phyloP scores from a whole-genome alignment of 1,140 invertebrate species.

The Gonatopus flavifemur region DNA sequence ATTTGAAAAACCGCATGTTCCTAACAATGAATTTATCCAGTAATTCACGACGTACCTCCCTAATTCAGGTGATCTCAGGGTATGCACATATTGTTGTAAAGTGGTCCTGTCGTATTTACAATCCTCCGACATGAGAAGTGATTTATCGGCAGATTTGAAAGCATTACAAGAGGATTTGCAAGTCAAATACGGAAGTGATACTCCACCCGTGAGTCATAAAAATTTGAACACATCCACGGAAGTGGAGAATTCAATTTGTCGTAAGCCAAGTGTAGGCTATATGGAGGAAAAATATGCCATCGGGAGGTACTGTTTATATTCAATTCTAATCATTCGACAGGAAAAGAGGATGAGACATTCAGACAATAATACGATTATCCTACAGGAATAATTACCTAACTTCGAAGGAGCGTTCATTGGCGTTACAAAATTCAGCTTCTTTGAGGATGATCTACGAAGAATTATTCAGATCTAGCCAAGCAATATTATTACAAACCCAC shows the following conservation, averaged over 20 bases:
- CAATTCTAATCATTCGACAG: too few species aligned
- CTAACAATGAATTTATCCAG: not conserved
- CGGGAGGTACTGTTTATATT: conserved; percentile 47
- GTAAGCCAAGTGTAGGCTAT: conserved; percentile 73
- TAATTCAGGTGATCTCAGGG: conserved; percentile 75
- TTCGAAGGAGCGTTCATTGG: conserved; percentile 66
- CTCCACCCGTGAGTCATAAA: conserved; percentile 38
- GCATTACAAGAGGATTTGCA: conserved; percentile 82
- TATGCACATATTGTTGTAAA: conserved; percentile 93
- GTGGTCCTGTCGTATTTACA: conserved; percentile 87
- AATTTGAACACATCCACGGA: conserved; percentile 30
- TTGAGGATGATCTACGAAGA: conserved; percentile 74
- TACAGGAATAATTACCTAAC: conserved; percentile 58
- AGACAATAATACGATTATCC: conserved; percentile 3
- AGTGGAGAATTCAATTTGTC: conserved; percentile 40
- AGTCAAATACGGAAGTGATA: conserved; percentile 62
- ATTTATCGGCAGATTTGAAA: conserved; percentile 76
- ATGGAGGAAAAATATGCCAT: conserved; percentile 76
- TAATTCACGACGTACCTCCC: not conserved
- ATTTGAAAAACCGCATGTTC: not conserved
- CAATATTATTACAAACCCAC: conserved; percentile 66
- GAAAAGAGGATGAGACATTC: not conserved
- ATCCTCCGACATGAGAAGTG: conserved; percentile 74
- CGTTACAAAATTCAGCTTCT: conserved; percentile 73
- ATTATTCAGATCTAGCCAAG: conserved; percentile 64